These are phyloP conservation scores for Limnothrissa miodon DNA, from an alignment of 2,113 vertebrate species.

Conservation along the genomic window DNA sequence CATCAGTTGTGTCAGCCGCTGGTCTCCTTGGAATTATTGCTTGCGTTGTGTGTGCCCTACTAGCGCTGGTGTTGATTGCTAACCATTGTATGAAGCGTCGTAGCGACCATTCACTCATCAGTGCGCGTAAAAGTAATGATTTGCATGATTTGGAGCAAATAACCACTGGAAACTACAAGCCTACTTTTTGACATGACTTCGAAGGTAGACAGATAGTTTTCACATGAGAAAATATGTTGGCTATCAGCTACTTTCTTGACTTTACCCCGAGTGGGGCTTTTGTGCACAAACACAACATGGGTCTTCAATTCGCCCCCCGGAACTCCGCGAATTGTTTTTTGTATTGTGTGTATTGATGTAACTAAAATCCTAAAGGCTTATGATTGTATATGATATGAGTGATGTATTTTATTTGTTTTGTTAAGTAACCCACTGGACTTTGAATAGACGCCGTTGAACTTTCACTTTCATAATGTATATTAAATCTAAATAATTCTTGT, in stretches of 20 bases:
- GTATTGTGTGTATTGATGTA: not conserved
- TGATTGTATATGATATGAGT: not conserved
- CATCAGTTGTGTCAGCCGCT: constrained; percentile 40
- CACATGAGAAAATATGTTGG: no score
- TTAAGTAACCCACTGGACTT: not conserved
- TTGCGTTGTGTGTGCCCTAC: constrained; percentile 44
- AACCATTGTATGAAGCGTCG: constrained; percentile 41
- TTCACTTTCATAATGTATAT: no score
- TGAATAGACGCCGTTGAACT: not conserved
- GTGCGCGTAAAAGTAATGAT: constrained; percentile 35
- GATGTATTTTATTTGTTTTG: not conserved
- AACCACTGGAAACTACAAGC: constrained; percentile 32
- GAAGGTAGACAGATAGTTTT: not conserved
- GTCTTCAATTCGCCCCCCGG: not conserved
- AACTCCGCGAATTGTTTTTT: not conserved
- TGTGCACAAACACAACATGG: not conserved
- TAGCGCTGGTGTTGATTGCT: constrained; percentile 52
- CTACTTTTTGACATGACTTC: not conserved
- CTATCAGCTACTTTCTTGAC: not conserved
- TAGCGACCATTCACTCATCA: constrained; percentile 30
- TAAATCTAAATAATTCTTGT: no score
- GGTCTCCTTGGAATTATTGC: constrained; percentile 61
- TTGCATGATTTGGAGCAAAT: constrained; percentile 47
- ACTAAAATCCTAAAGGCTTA: not conserved
- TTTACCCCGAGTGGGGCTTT: not conserved